Evolutionary conservation across 2,888 invertebrate species (phyloP).

Genomic region (Lutraria lutraria): DNA sequence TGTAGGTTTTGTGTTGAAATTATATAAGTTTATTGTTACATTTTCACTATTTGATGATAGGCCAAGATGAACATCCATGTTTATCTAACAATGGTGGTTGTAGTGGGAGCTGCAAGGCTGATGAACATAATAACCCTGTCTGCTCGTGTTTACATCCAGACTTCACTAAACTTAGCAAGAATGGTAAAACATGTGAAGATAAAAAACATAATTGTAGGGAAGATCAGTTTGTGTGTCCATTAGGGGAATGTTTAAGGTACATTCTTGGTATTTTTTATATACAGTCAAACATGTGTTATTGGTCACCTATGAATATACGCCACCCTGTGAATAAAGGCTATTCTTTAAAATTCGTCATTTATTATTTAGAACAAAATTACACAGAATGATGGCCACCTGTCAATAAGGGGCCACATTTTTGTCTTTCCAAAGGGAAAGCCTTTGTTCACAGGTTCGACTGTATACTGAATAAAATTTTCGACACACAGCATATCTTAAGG

Average conservation of each 20-base stretch:
- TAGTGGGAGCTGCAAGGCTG: conserved; percentile 96
- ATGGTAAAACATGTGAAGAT: conserved; percentile 96
- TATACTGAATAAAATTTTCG: background rate
- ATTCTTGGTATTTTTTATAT: no score
- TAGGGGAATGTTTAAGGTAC: conserved; percentile 95
- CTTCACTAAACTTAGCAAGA: conserved; percentile 93
- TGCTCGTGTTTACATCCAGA: conserved; percentile 93
- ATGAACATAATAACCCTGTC: conserved; percentile 91
- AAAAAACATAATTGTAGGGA: conserved; percentile 87
- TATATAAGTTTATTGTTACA: background rate
- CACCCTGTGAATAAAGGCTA: no score
- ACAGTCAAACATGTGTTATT: no score
- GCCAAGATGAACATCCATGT: conserved; percentile 88
- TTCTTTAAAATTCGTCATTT: no score
- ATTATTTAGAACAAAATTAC: no score
- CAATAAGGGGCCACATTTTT: no score
- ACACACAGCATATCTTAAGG: no score
- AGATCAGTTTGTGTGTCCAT: conserved; percentile 95
- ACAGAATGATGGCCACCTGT: no score
- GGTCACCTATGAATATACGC: no score
- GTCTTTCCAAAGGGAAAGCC: no score
- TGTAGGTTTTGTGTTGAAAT: no score
- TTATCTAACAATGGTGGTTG: conserved; percentile 96
- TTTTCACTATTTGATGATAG: background rate
- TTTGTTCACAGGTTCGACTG: no score